A percentile compares a stretch with the other conserved stretches of the same genome.
phyloP scores from a whole-genome alignment of 2,888 invertebrate species.

The Thelaira solivaga region DNA sequence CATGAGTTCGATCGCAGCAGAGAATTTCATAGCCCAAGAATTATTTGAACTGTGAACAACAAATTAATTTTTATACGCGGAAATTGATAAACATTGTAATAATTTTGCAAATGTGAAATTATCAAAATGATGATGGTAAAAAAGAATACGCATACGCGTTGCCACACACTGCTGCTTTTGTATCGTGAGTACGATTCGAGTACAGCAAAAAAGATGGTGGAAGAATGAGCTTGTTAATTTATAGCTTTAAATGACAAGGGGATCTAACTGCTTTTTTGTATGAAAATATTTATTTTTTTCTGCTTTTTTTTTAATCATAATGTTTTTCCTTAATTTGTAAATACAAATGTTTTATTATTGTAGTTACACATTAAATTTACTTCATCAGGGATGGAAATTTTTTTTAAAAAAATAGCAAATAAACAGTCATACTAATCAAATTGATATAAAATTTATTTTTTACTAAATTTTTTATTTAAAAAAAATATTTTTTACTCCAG shows the following conservation, averaged over 20 bases:
- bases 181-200: neutral
- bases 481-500: no score
- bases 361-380: no score
- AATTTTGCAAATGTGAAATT: constrained; percentile 40
- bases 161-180: neutral
- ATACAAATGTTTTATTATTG: neutral
- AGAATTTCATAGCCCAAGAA: no score
- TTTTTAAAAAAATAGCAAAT: no score
- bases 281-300: neutral
- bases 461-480: no score
- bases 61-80: constrained; percentile 40
- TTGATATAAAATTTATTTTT: no score
- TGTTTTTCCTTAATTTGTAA: neutral
- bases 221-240: constrained; percentile 36
- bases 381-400: no score
- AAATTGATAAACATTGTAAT: constrained; percentile 48
- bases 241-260: constrained; percentile 38
- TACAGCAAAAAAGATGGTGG: neutral
- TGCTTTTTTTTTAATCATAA: neutral
- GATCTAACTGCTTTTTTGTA: constrained; percentile 17
- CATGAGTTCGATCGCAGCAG: no score
- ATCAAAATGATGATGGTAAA: constrained; percentile 33
- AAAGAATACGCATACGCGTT: neutral
- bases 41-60: constrained; percentile 39
- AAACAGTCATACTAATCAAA: no score